Evolutionary conservation across 2,888 invertebrate species (phyloP).

Genomic region (Drosophila tripunctata): DNA sequence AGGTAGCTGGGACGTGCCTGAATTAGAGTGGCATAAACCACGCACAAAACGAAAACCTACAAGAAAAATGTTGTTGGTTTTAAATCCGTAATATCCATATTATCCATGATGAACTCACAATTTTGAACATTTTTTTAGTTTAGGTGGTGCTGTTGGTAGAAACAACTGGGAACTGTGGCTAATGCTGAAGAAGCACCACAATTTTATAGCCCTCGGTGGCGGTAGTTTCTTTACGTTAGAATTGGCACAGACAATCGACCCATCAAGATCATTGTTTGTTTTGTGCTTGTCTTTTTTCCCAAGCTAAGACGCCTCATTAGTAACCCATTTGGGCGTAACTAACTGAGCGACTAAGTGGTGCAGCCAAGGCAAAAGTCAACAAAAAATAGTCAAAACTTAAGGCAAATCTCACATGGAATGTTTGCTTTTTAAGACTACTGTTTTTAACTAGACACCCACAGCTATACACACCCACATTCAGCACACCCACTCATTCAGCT

Average conservation of each 20-base stretch:
- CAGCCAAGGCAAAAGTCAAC: conserved; percentile 48
- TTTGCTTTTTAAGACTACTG: conserved; percentile 12
- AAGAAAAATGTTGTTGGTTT: background rate
- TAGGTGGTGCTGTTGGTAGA: conserved; percentile 1
- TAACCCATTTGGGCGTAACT: conserved; percentile 78
- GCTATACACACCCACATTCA: conserved; percentile 16
- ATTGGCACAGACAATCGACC: conserved; percentile 77
- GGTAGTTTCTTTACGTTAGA: conserved; percentile 73
- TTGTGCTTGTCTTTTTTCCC: conserved; percentile 49
- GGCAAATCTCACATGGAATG: conserved; percentile 13
- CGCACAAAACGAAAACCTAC: conserved; percentile 47
- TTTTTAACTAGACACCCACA: background rate
- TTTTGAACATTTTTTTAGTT: conserved; percentile 71
- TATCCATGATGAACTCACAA: conserved; percentile 63
- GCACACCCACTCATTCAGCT: conserved; percentile 32
- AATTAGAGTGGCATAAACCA: conserved; percentile 28
- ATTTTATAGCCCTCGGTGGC: conserved; percentile 63
- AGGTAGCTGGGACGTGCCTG: conserved; percentile 76
- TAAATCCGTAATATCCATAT: background rate
- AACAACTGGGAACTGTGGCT: conserved; percentile 56
- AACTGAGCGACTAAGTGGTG: conserved; percentile 69
- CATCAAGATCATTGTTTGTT: conserved; percentile 55
- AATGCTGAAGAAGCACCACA: conserved; percentile 42
- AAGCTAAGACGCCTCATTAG: conserved; percentile 69
- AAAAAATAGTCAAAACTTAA: background rate